Conservation (phyloP, 2,797 vertebrate species). For the Tadarida brasiliensis region DNA sequence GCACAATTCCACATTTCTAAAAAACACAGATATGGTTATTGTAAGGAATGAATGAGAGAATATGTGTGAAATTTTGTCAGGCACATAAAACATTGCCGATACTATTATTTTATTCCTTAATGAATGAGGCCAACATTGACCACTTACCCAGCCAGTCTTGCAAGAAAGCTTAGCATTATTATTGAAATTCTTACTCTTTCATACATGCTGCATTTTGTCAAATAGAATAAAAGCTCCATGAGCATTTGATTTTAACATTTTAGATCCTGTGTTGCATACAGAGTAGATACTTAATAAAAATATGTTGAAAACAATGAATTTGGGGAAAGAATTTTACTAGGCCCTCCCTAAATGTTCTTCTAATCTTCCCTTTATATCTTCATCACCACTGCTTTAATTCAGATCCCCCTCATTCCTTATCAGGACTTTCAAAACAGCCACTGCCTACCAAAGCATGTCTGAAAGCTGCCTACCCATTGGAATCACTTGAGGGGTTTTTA, state of each 20-base stretch:
- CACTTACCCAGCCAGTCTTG: neutral
- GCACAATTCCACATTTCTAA: neutral
- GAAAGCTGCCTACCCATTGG: neutral
- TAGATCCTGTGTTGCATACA: neutral
- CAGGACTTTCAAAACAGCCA: neutral
- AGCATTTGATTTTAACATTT: conserved; percentile 42
- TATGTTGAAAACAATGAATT: neutral
- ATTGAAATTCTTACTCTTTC: neutral
- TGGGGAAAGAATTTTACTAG: neutral
- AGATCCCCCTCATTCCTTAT: neutral
- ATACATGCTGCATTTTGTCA: neutral
- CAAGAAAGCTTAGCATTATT: neutral
- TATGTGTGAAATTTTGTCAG: neutral
- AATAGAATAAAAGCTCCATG: neutral
- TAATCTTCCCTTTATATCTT: neutral
- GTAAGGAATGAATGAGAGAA: neutral
- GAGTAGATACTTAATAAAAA: neutral
- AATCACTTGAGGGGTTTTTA: neutral
- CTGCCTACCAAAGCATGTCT: neutral
- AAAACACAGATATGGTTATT: neutral
- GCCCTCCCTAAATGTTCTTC: neutral
- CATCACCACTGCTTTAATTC: neutral
- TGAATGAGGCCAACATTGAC: neutral
- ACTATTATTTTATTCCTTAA: neutral
- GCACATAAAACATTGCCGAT: neutral